Evolutionary conservation across 2,797 vertebrate species (phyloP).

Genomic region (Pteronotus mesoamericanus): DNA sequence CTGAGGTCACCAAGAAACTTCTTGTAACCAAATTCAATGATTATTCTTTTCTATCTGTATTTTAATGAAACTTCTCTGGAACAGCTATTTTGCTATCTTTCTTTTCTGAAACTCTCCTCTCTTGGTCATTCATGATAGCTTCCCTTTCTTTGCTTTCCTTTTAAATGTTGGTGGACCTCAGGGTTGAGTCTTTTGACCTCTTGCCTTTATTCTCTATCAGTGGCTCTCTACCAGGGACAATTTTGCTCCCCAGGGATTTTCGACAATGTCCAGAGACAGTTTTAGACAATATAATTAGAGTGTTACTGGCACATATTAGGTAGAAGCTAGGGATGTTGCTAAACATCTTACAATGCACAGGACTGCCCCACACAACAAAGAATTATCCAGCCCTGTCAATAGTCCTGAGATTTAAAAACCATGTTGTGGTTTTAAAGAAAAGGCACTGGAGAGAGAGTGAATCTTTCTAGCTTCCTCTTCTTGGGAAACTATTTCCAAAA

Average conservation of each 20-base stretch:
- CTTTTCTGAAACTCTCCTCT: not conserved
- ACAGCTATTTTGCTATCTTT: not conserved
- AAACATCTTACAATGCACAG: not conserved
- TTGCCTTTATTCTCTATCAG: not conserved
- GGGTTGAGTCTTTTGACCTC: not conserved
- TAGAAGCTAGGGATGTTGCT: not conserved
- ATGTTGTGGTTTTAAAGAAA: not conserved
- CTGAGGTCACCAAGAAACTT: not conserved
- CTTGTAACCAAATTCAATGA: not conserved
- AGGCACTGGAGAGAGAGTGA: not conserved
- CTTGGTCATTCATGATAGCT: not conserved
- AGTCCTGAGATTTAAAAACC: not conserved
- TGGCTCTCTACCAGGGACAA: not conserved
- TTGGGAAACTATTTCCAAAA: not conserved
- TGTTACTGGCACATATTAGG: not conserved
- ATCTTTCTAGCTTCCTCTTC: not conserved
- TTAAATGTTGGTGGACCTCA: not conserved
- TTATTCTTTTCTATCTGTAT: not conserved
- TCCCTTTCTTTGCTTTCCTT: not conserved
- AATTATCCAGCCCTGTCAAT: not conserved
- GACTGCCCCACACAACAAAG: not conserved
- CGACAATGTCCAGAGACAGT: not conserved
- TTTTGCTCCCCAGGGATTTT: not conserved
- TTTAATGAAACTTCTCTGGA: not conserved
- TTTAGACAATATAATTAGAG: not conserved